Evolutionary conservation across 2,888 invertebrate genomes (phyloP), one percentile per base, ranked within the genome.

Genomic region (Andrena flavipes): DNA sequence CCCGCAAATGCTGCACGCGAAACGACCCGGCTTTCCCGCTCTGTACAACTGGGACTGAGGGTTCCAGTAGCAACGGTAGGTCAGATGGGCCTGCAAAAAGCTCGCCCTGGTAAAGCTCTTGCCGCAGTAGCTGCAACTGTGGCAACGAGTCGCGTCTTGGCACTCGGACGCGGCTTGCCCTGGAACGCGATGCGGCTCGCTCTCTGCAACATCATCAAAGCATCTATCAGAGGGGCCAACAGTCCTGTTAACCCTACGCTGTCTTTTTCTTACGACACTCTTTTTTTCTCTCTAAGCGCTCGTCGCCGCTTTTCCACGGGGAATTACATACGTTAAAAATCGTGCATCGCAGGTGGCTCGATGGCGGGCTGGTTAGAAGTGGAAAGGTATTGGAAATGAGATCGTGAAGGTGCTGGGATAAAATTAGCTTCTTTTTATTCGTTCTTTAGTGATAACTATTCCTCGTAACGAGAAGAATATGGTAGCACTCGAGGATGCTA

Each of bases 1-100:
- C 20, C 92, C 91, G 75, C 92, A 92, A 5, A 85, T 82, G 0
- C 73, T 68, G 70, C 92, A 92, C 6, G 84, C 76, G 68, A 88
- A 89, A 1, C 90, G 90, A 64, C 89, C 86, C 8, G 64, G 77
- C 13, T 72, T 85, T 7, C 84, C 85, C 0, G 85, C 29, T 20
- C 80, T 87, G 72, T 89, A 90, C 29, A 84, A 83, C 29, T 73
- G 82, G 0, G 91, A 89, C 2, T 76, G 78, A 0, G 91, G 91
- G 81, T 92, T 91, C 80, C 86, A 87, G 67, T 90, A 86, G 65
- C 91, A 91, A 13, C 82, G 81, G 13, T 76, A 87, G 30, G 84
- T 81, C 62, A 85, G 64, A 67, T 91, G 91, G 0, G 70, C 73
- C n/a, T 77, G 84, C 54, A 91, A 65, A 62, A 77, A 81, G 20